Percentiles rank a stretch among this genome's conserved stretches.
phyloP scores from a whole-genome alignment of 1,140 invertebrate genomes.

The Rhyzopertha dominica region DNA sequence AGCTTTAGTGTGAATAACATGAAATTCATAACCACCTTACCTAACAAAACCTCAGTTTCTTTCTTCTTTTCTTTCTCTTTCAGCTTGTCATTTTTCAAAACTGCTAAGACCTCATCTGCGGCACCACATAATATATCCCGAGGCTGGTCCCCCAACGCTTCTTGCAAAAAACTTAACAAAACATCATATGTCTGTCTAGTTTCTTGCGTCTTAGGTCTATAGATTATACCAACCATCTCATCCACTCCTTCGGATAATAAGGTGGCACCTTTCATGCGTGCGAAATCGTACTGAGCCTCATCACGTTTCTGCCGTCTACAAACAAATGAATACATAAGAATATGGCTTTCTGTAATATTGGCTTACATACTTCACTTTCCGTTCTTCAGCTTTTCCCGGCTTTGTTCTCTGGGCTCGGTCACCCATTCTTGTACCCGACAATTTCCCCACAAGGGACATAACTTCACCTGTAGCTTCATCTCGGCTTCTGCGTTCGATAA shows the following conservation, averaged over 20 bases:
- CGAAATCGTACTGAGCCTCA: slow-evolving; percentile 87
- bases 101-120: slow-evolving; percentile 94
- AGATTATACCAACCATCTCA: slow-evolving; percentile 90
- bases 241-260: slow-evolving; percentile 84
- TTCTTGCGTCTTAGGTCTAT: slow-evolving; percentile 95
- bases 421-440: slow-evolving; percentile 93
- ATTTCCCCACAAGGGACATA: slow-evolving; percentile 87
- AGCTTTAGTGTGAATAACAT: too few species aligned
- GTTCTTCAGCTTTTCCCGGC: slow-evolving; percentile 83
- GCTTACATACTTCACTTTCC: slow-evolving; percentile 80
- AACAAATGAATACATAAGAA: slow-evolving; percentile 16
- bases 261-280: slow-evolving; percentile 83
- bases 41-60: slow-evolving; percentile 86
- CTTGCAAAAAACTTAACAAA: slow-evolving; percentile 93
- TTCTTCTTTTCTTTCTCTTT: slow-evolving; percentile 92
- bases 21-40: slow-evolving; percentile 45
- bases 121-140: slow-evolving; percentile 95
- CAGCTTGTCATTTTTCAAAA: slow-evolving; percentile 92
- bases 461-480: slow-evolving; percentile 99
- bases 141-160: slow-evolving; percentile 95
- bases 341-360: not conserved
- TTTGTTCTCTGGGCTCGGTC: slow-evolving; percentile 85
- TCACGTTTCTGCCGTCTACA: slow-evolving; percentile 76
- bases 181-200: slow-evolving; percentile 97
- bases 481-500: slow-evolving; percentile 91